These are phyloP conservation scores for Nymphalis c-album DNA, from an alignment of 2,888 invertebrate species.

Conservation along the genomic window DNA sequence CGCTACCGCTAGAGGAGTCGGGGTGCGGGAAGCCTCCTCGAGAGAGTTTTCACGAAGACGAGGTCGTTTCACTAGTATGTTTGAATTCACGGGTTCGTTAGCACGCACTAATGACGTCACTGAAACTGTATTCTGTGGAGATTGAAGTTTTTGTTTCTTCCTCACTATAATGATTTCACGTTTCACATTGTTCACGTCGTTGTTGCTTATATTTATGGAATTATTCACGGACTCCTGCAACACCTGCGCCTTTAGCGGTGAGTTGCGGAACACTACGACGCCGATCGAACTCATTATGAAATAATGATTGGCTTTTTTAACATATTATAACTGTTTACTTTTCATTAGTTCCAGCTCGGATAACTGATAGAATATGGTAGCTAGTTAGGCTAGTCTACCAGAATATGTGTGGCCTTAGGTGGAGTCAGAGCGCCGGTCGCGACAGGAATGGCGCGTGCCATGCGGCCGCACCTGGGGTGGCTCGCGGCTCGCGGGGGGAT, in stretches of 20 bases:
- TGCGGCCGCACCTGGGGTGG: conserved; percentile 76
- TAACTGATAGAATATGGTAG: conserved; percentile 56
- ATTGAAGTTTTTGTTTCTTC: conserved; percentile 74
- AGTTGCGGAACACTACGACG: conserved; percentile 82
- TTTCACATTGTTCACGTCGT: conserved; percentile 60
- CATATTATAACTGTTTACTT: conserved; percentile 66
- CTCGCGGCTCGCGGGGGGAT: conserved; percentile 69
- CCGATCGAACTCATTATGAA: conserved; percentile 80
- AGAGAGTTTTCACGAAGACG: conserved; percentile 69
- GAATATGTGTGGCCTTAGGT: conserved; percentile 54
- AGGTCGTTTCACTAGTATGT: conserved; percentile 61
- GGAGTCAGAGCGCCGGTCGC: conserved; percentile 77
- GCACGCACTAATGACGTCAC: conserved; percentile 73
- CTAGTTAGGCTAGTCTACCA: conserved; percentile 47
- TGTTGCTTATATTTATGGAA: conserved; percentile 79
- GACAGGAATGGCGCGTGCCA: conserved; percentile 80
- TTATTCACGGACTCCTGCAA: conserved; percentile 84
- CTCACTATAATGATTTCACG: conserved; percentile 80
- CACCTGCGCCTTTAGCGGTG: conserved; percentile 83
- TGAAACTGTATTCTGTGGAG: conserved; percentile 64
- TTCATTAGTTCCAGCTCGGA: conserved; percentile 53
- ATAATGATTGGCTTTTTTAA: conserved; percentile 63
- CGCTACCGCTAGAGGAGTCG: conserved; percentile 91
- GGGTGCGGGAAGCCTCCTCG: conserved; percentile 76
- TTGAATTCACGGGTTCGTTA: conserved; percentile 57